Evolutionary conservation across 2,888 invertebrate species (phyloP).

Genomic region (Drosophila affinis): DNA sequence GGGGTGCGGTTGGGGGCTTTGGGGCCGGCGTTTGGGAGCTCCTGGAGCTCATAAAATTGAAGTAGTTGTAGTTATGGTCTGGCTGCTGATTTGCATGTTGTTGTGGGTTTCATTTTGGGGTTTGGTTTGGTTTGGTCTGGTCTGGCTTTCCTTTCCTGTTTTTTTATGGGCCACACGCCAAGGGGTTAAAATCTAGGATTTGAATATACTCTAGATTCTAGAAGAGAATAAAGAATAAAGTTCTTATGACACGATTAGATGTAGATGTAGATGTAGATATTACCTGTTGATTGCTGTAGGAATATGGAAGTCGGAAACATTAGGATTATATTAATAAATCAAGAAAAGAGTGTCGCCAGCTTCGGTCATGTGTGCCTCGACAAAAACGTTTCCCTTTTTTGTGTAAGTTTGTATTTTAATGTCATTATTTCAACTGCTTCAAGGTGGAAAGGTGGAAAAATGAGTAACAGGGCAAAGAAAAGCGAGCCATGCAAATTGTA

Average conservation of each 20-base stretch:
- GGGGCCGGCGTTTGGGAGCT: conserved; percentile 25
- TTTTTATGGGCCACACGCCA: conserved; percentile 59
- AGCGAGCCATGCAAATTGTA: conserved; percentile 73
- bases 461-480: conserved; percentile 36
- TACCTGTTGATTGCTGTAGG: background rate
- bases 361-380: background rate
- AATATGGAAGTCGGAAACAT: too few relatives aligned
- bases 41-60: conserved; percentile 66
- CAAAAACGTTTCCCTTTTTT: background rate
- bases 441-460: conserved; percentile 24
- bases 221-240: background rate
- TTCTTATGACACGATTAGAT: background rate
- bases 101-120: conserved; percentile 43
- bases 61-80: conserved; percentile 58
- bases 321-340: too few relatives aligned
- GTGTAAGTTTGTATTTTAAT: conserved; percentile 63
- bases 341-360: background rate
- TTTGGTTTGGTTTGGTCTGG: conserved; percentile 30
- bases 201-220: conserved; percentile 4
- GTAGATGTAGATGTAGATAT: background rate
- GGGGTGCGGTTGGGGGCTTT: conserved; percentile 1
- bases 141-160: conserved; percentile 5
- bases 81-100: conserved; percentile 67
- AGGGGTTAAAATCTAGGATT: conserved; percentile 65
- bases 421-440: conserved; percentile 58